Percentiles rank a stretch among this genome's conserved stretches.
Conservation (phyloP, 2,888 invertebrate genomes). For the Aporophyla lueneburgensis region DNA sequence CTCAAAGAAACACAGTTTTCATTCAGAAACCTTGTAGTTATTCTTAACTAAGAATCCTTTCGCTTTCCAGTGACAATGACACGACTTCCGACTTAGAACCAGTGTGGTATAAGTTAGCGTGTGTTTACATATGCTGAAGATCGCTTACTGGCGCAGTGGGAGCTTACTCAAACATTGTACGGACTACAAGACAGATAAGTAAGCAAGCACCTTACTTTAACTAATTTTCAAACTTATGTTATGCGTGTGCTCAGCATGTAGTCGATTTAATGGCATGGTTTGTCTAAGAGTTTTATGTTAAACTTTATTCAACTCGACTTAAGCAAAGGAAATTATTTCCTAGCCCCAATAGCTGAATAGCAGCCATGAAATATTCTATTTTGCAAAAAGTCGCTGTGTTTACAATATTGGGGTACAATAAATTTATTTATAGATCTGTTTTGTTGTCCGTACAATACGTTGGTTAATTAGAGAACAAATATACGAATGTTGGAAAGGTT, state of each 20-base stretch:
- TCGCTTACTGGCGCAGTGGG: constrained; percentile 12
- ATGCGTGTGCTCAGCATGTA: background rate
- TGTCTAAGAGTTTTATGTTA: background rate
- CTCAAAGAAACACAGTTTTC: background rate
- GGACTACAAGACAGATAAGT: background rate
- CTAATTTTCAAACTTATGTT: background rate
- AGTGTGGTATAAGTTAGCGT: background rate
- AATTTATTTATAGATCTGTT: background rate
- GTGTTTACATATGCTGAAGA: constrained; percentile 14
- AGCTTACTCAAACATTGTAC: constrained; percentile 1
- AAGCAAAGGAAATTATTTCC: background rate
- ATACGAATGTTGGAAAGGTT: background rate
- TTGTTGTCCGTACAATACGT: constrained; percentile 3
- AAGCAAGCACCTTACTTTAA: background rate
- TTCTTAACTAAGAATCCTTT: background rate
- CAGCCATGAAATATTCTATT: no score
- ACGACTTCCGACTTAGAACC: constrained; percentile 36
- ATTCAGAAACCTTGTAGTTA: constrained; percentile 1
- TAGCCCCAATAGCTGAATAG: background rate
- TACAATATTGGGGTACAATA: background rate
- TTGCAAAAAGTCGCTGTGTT: background rate
- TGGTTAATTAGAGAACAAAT: constrained; percentile 10
- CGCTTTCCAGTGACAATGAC: background rate
- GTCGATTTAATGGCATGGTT: background rate
- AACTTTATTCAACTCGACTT: background rate